Evolutionary conservation across 30 jellyfish, hydroid and myxozoan species (phyloP).

Genomic region (Cassiopea andromeda): DNA sequence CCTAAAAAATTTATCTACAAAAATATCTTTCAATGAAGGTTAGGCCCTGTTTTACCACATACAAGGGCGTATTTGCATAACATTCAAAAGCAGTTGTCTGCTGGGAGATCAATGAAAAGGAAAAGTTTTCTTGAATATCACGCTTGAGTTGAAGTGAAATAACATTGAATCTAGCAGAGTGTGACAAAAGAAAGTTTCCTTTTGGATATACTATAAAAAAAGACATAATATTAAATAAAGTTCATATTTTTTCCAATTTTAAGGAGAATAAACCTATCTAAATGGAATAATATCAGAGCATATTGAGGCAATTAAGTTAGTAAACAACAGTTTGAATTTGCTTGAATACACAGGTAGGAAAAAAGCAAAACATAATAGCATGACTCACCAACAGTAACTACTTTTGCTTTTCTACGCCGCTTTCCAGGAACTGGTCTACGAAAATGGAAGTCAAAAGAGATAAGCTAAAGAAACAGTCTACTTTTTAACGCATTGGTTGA

Average conservation of each 20-base stretch:
- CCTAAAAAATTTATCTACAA: not conserved
- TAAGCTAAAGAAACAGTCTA: not conserved
- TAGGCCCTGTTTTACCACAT: not conserved
- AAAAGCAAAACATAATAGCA: not conserved
- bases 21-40: not conserved
- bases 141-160: too few species aligned
- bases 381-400: conserved; percentile 61
- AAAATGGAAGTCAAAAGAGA: not conserved
- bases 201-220: too few species aligned
- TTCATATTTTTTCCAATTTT: too few species aligned
- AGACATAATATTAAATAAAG: too few species aligned
- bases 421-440: conserved; percentile 7
- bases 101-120: too few species aligned
- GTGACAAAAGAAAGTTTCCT: too few species aligned
- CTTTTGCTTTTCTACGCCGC: conserved; percentile 57
- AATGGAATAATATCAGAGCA: not conserved
- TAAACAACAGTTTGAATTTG: not conserved
- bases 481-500: not conserved
- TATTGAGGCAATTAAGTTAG: not conserved
- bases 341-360: not conserved
- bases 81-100: too few species aligned
- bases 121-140: too few species aligned
- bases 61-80: too few species aligned
- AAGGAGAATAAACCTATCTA: too few species aligned
- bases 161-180: too few species aligned